Evolutionary conservation across 2,113 vertebrate species (phyloP), one percentile per base, ranked within the genome.

Genomic region (Gopherus flavomarginatus): DNA sequence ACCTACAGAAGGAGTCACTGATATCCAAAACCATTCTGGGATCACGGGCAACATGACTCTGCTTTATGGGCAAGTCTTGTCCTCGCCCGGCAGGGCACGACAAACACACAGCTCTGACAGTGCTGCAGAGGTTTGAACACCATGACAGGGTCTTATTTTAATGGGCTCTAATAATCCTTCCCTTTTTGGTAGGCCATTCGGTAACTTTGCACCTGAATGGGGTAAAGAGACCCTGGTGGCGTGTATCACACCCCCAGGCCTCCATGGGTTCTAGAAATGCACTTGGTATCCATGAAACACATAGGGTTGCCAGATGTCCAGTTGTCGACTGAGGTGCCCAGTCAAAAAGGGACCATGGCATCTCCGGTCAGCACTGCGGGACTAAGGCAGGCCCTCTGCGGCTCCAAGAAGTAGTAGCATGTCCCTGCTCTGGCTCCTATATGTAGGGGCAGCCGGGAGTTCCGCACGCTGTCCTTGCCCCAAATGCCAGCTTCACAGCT

Each of bases 231-330:
- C 57, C 57, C 57, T 5, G 5, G 5, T 11, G 5, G 52, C 10
- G 4, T 24, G 4, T 57, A 57, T 26, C 24, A 29, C 11, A 5
- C 57, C 26, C 57, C 57, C 57, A 53, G 56, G 56, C 56, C 56
- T 57, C 26, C 27, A 8, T 8, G 16, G 62, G 8, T 31, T n/a
- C n/a, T 9, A n/a, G 8, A 35, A n/a, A 69, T 14, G 14, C 62
- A 16, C 17, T 21, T 1, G 8, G 16, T 8, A n/a, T 7, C 62
- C 6, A 12, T 9, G 57, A 59, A 29, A 29, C 6, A 2, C 6
- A 19, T 19, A 19, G 52, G 17, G 52, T 53, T 53, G 52, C 52
- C 52, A 53, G 17, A 19, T 19, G 6, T 53, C 52, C 17, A 6
- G 52, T 19, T 53, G 17, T 53, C 6, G 17, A 53, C 17, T 19